Conservation (phyloP, 2,888 invertebrate species). For the Pyrrhosoma nymphula region DNA sequence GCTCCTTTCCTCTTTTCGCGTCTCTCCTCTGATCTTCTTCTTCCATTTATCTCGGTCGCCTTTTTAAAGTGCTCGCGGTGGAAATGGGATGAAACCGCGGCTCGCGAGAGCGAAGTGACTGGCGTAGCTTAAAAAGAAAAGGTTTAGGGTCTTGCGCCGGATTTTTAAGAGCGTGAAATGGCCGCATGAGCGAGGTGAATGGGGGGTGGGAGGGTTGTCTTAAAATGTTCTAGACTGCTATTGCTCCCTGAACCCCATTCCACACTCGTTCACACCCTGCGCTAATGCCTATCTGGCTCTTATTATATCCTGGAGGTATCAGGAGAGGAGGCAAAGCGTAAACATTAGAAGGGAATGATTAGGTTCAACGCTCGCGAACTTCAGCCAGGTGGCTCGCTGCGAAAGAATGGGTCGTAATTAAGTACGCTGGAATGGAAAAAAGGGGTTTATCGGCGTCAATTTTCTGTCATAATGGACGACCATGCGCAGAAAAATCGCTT, state of each 20-base stretch:
- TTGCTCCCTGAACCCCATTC: not conserved
- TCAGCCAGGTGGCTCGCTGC: not conserved
- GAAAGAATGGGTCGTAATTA: not conserved
- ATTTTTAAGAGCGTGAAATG: not conserved
- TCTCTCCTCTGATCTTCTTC: not conserved
- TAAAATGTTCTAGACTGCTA: too few species aligned
- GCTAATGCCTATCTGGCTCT: not conserved
- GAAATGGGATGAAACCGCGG: not conserved
- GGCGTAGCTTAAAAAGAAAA: not conserved
- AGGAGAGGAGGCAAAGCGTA: not conserved
- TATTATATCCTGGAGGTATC: not conserved
- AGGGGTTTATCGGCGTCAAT: not conserved
- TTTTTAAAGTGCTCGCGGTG: not conserved
- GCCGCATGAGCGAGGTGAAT: not conserved
- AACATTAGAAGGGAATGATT: not conserved
- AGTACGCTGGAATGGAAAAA: not conserved
- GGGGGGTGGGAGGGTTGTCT: too few species aligned
- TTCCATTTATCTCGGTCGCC: slow-evolving; percentile 23
- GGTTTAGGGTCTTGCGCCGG: not conserved
- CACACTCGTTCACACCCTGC: not conserved
- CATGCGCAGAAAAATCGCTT: not conserved
- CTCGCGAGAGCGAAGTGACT: not conserved
- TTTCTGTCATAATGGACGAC: not conserved
- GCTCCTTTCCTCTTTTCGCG: not conserved
- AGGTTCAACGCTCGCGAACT: not conserved